phyloP scores from a whole-genome alignment of 2,797 vertebrate species.

The Psittacula echo region DNA sequence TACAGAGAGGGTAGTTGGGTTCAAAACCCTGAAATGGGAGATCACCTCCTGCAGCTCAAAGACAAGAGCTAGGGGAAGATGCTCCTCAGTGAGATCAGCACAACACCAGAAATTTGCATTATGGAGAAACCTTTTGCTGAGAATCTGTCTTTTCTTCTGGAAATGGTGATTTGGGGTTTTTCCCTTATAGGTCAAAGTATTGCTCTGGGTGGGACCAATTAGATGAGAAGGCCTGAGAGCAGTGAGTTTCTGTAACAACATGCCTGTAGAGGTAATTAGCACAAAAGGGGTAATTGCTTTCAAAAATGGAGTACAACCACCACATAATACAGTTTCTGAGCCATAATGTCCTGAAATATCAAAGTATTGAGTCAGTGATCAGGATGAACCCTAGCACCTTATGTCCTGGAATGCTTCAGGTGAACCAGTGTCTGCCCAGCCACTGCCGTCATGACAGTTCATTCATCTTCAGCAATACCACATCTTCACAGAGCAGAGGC shows the following conservation, averaged over 20 bases:
- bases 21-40: background rate
- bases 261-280: background rate
- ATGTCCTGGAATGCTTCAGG: background rate
- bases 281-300: background rate
- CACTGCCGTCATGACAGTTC: background rate
- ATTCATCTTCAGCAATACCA: background rate
- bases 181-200: too few relatives aligned
- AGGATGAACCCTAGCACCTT: background rate
- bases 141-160: background rate
- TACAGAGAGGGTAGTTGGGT: background rate
- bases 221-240: background rate
- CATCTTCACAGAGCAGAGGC: rapidly evolving
- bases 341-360: background rate
- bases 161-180: background rate
- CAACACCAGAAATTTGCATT: background rate
- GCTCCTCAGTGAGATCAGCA: background rate
- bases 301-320: background rate
- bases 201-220: background rate
- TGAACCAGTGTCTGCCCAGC: background rate
- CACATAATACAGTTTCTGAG: background rate
- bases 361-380: background rate
- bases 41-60: background rate
- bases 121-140: background rate
- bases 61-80: background rate
- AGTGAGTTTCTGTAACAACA: background rate